Conservation (phyloP, 2,888 invertebrate species). For the Eupithecia centaureata region DNA sequence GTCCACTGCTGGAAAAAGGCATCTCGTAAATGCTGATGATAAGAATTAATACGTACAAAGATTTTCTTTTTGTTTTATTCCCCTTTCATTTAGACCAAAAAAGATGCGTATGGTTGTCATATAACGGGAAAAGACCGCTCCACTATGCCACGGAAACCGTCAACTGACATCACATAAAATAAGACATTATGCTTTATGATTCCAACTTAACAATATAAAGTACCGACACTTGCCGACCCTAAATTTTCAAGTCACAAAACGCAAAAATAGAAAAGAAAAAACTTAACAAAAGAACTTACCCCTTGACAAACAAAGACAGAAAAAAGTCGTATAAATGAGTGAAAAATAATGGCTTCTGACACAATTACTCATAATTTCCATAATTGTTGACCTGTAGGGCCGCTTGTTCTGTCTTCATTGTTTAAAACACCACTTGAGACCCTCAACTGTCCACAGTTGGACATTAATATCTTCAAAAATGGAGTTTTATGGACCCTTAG, state of each 20-base stretch:
- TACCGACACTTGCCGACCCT: neutral
- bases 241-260: constrained; percentile 7
- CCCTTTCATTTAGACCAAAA: neutral
- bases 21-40: too few relatives aligned
- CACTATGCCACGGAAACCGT: neutral
- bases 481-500: too few relatives aligned
- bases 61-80: too few relatives aligned
- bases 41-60: too few relatives aligned
- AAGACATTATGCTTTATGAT: neutral
- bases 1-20: too few relatives aligned
- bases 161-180: neutral
- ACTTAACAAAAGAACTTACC: constrained; percentile 8
- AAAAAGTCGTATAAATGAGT: constrained; percentile 34
- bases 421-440: constrained; percentile 14
- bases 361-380: constrained; percentile 44
- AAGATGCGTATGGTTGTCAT: neutral
- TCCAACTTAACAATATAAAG: neutral
- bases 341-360: constrained; percentile 12
- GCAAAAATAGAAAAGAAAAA: constrained; percentile 12
- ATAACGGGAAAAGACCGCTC: neutral
- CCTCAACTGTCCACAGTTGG: neutral
- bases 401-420: constrained; percentile 28
- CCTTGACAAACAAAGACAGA: constrained; percentile 21
- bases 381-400: constrained; percentile 37
- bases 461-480: too few relatives aligned